A percentile compares a stretch with the other conserved stretches of the same genome.
Evolutionary conservation across 1,140 invertebrate species (phyloP).

Genomic region (Ptiloglossa arizonensis): DNA sequence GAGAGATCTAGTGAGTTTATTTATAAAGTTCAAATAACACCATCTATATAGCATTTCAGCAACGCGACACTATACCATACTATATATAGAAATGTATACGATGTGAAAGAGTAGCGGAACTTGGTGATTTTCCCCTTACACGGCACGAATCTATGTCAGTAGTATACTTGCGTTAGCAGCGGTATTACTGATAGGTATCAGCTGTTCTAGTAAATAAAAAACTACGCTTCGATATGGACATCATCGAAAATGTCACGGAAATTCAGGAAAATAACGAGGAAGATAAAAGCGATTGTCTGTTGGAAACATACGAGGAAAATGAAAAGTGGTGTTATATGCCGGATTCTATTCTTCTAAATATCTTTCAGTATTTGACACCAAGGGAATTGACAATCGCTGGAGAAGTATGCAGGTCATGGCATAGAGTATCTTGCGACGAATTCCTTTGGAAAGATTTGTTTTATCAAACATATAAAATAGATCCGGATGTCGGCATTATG

Average conservation of each 20-base stretch:
- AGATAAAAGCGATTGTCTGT: slow-evolving; percentile 22
- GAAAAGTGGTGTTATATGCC: slow-evolving; percentile 85
- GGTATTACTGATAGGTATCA: slow-evolving; percentile 65
- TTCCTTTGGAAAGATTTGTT: slow-evolving; percentile 88
- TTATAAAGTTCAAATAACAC: no score
- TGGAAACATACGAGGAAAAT: slow-evolving; percentile 38
- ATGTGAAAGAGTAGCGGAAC: no score
- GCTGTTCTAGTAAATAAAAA: slow-evolving; percentile 73
- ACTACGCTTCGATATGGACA: slow-evolving; percentile 63
- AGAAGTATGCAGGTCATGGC: slow-evolving; percentile 84
- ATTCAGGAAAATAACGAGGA: slow-evolving; percentile 25
- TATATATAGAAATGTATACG: no score
- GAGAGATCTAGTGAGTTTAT: no score
- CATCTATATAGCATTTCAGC: no score
- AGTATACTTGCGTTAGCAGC: no score
- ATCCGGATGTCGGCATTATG: slow-evolving; percentile 84
- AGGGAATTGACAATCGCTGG: slow-evolving; percentile 83
- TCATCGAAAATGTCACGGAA: slow-evolving; percentile 26
- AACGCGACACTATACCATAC: no score
- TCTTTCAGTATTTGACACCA: slow-evolving; percentile 86
- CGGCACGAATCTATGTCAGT: no score
- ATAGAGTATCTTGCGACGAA: slow-evolving; percentile 85
- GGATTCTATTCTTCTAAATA: slow-evolving; percentile 86
- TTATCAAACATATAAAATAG: slow-evolving; percentile 86
- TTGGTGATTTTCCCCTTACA: no score